These are phyloP conservation scores for Puma concolor DNA, from an alignment of 2,113 vertebrate genomes.

Conservation along the genomic window DNA sequence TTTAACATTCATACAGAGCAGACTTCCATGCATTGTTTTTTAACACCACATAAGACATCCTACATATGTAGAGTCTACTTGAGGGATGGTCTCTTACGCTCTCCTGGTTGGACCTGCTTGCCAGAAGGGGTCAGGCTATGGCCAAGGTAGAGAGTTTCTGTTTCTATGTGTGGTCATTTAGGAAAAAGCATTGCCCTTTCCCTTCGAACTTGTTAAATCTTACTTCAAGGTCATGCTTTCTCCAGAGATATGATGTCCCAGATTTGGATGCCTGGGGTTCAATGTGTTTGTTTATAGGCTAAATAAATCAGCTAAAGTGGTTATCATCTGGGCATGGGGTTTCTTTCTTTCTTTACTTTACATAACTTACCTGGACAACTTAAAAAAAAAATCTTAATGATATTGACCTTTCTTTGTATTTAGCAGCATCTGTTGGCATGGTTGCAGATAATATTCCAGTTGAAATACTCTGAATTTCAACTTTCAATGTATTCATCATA, in stretches of 20 bases:
- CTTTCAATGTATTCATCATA: constrained; percentile 15
- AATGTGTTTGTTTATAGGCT: not conserved
- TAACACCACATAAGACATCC: not conserved
- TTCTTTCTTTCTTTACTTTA: constrained; percentile 27
- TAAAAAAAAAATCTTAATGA: not conserved
- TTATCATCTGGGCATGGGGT: not conserved
- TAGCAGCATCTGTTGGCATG: not conserved
- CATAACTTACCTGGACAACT: not conserved
- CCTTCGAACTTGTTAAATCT: not conserved
- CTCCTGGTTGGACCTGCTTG: not conserved
- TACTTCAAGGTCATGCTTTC: not conserved
- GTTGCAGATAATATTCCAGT: not conserved
- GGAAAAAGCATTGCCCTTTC: not conserved
- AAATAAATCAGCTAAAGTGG: not conserved
- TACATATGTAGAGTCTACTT: not conserved
- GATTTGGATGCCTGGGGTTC: not conserved
- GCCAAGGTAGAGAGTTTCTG: not conserved
- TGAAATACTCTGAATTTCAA: constrained; percentile 34
- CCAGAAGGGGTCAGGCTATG: not conserved
- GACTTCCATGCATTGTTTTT: not conserved
- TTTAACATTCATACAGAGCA: not conserved
- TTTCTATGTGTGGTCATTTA: not conserved
- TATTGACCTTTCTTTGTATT: not conserved
- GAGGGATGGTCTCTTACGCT: not conserved
- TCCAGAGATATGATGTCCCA: not conserved